Percentiles rank a stretch among this genome's conserved stretches.
These are phyloP conservation scores for roundworm (Caenorhabditis elegans) DNA, from an alignment of 1,140 invertebrate genomes.

Conservation along the genomic window DNA sequence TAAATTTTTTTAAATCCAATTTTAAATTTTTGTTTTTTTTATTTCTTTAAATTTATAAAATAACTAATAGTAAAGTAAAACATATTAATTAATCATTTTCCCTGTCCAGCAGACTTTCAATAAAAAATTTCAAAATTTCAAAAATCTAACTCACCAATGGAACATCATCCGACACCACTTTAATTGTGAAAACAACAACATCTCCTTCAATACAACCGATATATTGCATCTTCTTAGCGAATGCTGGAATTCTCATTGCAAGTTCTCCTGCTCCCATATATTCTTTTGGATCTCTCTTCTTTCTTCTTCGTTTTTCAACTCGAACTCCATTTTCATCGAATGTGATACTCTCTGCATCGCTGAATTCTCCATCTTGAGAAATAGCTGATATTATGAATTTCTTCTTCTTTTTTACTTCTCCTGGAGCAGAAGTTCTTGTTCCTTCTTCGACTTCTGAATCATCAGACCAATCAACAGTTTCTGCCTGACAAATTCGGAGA, in stretches of 20 bases:
- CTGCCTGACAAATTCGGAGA: conserved; percentile 12
- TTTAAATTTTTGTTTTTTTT: too few relatives aligned
- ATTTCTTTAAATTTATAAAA: too few relatives aligned
- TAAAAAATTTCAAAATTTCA: too few relatives aligned
- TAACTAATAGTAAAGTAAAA: too few relatives aligned
- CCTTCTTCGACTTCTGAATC: not conserved
- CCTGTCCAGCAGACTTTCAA: too few relatives aligned
- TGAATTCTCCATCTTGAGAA: conserved; percentile 20
- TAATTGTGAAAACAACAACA: not conserved
- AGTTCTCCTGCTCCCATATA: not conserved
- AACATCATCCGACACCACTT: conserved; percentile 1
- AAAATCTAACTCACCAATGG: not conserved
- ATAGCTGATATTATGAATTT: conserved; percentile 2
- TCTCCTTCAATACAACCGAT: conserved; percentile 20
- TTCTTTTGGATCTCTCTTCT: conserved; percentile 6
- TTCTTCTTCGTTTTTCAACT: not conserved
- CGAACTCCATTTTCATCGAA: conserved; percentile 19
- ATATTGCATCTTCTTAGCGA: conserved; percentile 4
- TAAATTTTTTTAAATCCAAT: not conserved
- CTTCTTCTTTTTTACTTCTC: conserved; percentile 30
- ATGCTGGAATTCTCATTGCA: not conserved
- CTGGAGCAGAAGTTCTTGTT: conserved; percentile 2
- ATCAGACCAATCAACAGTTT: conserved; percentile 1
- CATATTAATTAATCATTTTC: too few relatives aligned
- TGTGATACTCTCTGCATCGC: conserved; percentile 20